Base-by-base conservation (phyloP, 2,888 invertebrate genomes). In the Hoplodrina blanda region DNA sequence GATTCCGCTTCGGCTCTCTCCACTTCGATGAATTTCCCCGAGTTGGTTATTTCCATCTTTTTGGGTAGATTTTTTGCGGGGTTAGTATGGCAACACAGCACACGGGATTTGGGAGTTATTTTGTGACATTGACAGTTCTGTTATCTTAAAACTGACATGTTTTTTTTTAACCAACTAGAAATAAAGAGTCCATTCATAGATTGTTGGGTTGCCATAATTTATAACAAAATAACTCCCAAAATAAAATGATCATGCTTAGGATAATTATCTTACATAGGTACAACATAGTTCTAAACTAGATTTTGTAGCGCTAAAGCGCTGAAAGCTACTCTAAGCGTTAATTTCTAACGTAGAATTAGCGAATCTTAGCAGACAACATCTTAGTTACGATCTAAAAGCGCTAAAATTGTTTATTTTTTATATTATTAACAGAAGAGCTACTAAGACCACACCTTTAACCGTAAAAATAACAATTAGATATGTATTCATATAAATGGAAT, bases 1-100 rank as follows among this genome's bases (percentile, higher is more conserved):
- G 73, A 83, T 13, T 91, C 90, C 56, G 84, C 85, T 4, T 93
- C 92, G 1, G 71, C 84, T 37, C 92, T 90, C 80, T 96, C 96
- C 62, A 96, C 93, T 91, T 96, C 96, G 89, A 96, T 94, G 93
- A 96, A 96, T 88, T 95, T 96, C 19, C 96, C 96, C 78, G 95
- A 93, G 83, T 94, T 93, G 55, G 96, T 96, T 88, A 96, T 83
- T 95, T 96, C 96, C 80, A 96, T 95, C 96, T 96, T 95, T 88
- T 90, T 88, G 84, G 91, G 88, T 88, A 87, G 88, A 85, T 85
- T 81, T 81, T 81, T 79, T 86, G 86, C 59, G 57, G 70, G 88
- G 94, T 95, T 95, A 94, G 95, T 93, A 84, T 89, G 88, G 90
- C 86, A 91, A 92, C 93, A 93, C 93, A 75, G 71, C 90, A 91